Base-by-base conservation (phyloP, 1,140 invertebrate genomes). In the Tetragonula clypearis region DNA sequence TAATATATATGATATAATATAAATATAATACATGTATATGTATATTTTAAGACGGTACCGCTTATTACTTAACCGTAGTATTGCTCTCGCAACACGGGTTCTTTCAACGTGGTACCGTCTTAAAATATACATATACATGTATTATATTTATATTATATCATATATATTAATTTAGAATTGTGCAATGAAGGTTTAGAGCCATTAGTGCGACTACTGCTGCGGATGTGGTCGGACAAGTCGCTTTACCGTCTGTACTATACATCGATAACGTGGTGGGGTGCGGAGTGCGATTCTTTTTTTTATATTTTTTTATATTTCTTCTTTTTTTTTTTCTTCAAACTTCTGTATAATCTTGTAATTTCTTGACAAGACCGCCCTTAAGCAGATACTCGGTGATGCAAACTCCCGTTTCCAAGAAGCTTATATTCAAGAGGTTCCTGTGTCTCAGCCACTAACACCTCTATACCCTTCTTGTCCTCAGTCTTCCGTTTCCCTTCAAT, bases 181-280 rank as follows among this genome's bases (percentile, higher is more conserved):
- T 93, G 92, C 91, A 90, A 92, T 90, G 79, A 92, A 91, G 72
- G 86, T 92, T 92, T 92, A 92, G 91, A 93, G 92, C 92, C 92
- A 92, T 93, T 88, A 82, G 91, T 93, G 92, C 91, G 88, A 92
- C 90, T 90, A 92, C 87, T 86, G 89, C 90, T 92, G 91, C 92
- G 89, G 86, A 90, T 92, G 91, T 90, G 90, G 90, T 87, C 85
- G 86, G 87, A 91, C 86, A 83, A 87, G 82, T 89, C 86, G 85
- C 90, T 86, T 80, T 26, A 49, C 60, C 41, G 35, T 53, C 58
- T 65, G 35, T 65, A 60, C 53, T 79, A 26, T 81, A 86, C 65
- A 76, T 76, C 58, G 73, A 86, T 73, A 30, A 73, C 21, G 56
- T 72, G 74, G 30, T 72, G 79, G 62, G 62, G 35, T 78, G 77